These are phyloP conservation scores for Conger conger DNA, from an alignment of 2,113 vertebrate species.

Conservation along the genomic window DNA sequence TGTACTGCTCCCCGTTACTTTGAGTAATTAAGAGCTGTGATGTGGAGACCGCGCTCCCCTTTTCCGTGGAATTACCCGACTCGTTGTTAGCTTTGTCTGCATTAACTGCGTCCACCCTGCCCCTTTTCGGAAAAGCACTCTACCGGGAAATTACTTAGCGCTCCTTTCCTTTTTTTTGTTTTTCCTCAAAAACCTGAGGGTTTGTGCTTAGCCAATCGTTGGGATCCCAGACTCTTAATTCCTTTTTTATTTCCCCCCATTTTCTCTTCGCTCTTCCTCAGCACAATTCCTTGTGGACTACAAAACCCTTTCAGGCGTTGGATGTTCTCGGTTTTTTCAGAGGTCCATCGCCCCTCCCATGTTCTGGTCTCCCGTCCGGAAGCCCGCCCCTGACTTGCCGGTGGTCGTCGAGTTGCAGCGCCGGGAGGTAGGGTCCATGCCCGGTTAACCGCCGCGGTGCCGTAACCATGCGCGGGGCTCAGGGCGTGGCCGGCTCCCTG, in stretches of 20 bases:
- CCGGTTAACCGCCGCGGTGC: conserved; percentile 12
- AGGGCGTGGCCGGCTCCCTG: conserved; percentile 20
- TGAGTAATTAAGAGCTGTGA: conserved; percentile 6
- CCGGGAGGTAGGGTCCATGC: conserved; percentile 29
- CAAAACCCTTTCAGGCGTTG: neutral
- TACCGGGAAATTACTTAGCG: neutral
- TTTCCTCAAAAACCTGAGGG: neutral
- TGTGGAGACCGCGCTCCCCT: neutral
- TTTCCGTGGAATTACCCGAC: neutral
- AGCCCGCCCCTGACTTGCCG: no score
- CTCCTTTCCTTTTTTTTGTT: neutral
- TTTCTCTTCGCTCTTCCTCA: neutral
- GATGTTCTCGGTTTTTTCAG: no score
- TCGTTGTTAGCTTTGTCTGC: neutral
- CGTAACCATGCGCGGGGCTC: conserved; percentile 43
- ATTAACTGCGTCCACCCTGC: neutral
- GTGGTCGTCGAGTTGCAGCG: conserved; percentile 27
- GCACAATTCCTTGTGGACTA: conserved; percentile 9
- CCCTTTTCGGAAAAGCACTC: neutral
- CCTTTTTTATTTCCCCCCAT: neutral
- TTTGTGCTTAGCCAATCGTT: neutral
- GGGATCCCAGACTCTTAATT: neutral
- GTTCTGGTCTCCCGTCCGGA: neutral
- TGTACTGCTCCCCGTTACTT: neutral
- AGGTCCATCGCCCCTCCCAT: no score